phyloP scores from a whole-genome alignment of 2,797 vertebrate genomes.

The Ptychadena robeensis region DNA sequence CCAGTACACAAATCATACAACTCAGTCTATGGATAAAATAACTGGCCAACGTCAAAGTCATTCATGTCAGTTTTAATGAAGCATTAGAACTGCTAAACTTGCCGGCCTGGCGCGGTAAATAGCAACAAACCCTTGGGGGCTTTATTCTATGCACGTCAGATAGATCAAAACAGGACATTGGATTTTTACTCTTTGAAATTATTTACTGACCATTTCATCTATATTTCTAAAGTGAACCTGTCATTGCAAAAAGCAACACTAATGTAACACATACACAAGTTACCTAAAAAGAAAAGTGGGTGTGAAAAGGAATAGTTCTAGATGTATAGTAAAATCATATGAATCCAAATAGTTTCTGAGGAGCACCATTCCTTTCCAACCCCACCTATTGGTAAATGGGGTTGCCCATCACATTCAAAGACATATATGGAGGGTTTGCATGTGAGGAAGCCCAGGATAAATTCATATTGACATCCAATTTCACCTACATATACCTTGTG shows the following conservation, averaged over 20 bases:
- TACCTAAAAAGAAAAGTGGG: neutral
- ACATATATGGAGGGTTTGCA: too few relatives aligned
- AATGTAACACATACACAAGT: neutral
- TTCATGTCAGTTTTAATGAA: slow-evolving; percentile 40
- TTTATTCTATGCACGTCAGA: slow-evolving; percentile 33
- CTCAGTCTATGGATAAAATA: neutral
- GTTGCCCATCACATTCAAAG: too few relatives aligned
- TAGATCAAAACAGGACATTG: too few relatives aligned
- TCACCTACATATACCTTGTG: too few relatives aligned
- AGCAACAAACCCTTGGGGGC: slow-evolving; percentile 5
- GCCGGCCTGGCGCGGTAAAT: neutral
- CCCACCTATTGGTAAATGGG: too few relatives aligned
- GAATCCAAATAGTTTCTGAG: neutral
- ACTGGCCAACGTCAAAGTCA: slow-evolving; percentile 13
- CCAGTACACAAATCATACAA: neutral
- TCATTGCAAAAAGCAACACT: neutral
- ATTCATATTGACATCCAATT: too few relatives aligned
- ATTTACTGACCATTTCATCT: too few relatives aligned
- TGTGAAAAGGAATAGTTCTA: neutral
- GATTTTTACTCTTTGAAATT: too few relatives aligned
- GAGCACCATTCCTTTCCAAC: too few relatives aligned
- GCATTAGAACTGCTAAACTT: neutral
- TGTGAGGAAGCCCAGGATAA: too few relatives aligned
- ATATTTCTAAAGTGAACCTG: neutral
- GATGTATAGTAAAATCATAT: neutral